Evolutionary conservation across 2,797 vertebrate species (phyloP).

Genomic region (Coranthus polyacanthus): DNA sequence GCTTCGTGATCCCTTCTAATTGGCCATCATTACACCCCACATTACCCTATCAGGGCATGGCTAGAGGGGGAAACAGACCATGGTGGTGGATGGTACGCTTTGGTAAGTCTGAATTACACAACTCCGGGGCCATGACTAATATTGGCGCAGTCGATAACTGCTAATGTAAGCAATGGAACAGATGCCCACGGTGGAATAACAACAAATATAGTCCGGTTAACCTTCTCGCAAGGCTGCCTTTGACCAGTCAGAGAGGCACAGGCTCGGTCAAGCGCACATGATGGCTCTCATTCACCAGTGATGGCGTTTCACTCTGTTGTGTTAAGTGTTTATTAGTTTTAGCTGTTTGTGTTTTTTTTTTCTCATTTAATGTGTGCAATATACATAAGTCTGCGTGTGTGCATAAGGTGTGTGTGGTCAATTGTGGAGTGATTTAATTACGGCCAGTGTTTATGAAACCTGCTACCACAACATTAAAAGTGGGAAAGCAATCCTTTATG

Average conservation of each 20-base stretch:
- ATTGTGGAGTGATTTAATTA: slow-evolving; percentile 65
- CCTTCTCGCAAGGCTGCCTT: slow-evolving; percentile 81
- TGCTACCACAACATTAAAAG: slow-evolving; percentile 56
- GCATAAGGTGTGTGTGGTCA: slow-evolving; percentile 58
- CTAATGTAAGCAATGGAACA: slow-evolving; percentile 81
- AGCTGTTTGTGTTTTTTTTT: slow-evolving; percentile 20
- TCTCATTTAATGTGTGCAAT: slow-evolving; percentile 8
- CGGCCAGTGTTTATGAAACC: slow-evolving; percentile 64
- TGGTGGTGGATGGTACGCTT: slow-evolving; percentile 81
- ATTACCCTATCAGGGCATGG: slow-evolving; percentile 82
- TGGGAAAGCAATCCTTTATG: slow-evolving; percentile 66
- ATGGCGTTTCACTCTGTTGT: slow-evolving; percentile 74
- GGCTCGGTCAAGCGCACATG: slow-evolving; percentile 75
- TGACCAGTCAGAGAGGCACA: slow-evolving; percentile 70
- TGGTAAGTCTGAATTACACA: slow-evolving; percentile 85
- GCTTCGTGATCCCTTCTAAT: slow-evolving; percentile 86
- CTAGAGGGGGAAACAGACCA: slow-evolving; percentile 83
- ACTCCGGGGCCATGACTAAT: slow-evolving; percentile 81
- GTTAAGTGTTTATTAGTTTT: slow-evolving; percentile 77
- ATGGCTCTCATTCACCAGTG: slow-evolving; percentile 71
- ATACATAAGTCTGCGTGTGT: slow-evolving; percentile 1
- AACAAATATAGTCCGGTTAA: slow-evolving; percentile 82
- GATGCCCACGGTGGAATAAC: slow-evolving; percentile 78
- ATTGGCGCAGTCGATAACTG: slow-evolving; percentile 80
- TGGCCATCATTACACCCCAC: slow-evolving; percentile 84